phyloP scores from a whole-genome alignment of 64 coral and sea anemone genomes.

The Actinia tenebrosa region DNA sequence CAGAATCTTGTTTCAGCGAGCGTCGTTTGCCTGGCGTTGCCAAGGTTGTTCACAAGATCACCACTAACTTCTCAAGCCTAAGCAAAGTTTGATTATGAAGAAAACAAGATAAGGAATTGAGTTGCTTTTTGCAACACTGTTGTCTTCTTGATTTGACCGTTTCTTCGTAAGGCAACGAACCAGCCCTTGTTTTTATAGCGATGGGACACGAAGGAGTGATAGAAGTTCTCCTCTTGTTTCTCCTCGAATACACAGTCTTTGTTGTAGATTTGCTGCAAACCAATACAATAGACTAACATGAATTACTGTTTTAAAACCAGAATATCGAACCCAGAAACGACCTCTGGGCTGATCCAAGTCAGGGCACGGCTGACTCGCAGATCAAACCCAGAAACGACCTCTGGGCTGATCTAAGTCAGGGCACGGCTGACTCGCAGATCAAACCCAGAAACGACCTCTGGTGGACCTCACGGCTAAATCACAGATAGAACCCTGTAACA shows the following conservation, averaged over 20 bases:
- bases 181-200: constrained; percentile 40
- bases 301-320: too few relatives aligned
- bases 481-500: too few relatives aligned
- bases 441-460: too few relatives aligned
- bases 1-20: neutral
- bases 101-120: constrained; percentile 60
- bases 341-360: too few relatives aligned
- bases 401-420: too few relatives aligned
- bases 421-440: too few relatives aligned
- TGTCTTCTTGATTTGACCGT: constrained; percentile 33
- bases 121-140: constrained; percentile 66
- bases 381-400: too few relatives aligned
- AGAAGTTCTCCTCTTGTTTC: constrained; percentile 52
- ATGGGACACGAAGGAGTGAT: constrained; percentile 48
- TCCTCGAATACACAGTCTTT: constrained; percentile 38
- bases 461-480: too few relatives aligned
- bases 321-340: too few relatives aligned
- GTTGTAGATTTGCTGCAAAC: neutral
- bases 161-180: constrained; percentile 64
- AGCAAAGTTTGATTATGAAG: neutral
- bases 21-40: too few relatives aligned
- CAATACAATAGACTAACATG: neutral
- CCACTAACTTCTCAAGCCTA: neutral
- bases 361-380: too few relatives aligned
- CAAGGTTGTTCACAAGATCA: neutral